Percentiles rank a stretch among this genome's conserved stretches.
Conservation (phyloP, 2,888 invertebrate species). For the Polietes domitor region DNA sequence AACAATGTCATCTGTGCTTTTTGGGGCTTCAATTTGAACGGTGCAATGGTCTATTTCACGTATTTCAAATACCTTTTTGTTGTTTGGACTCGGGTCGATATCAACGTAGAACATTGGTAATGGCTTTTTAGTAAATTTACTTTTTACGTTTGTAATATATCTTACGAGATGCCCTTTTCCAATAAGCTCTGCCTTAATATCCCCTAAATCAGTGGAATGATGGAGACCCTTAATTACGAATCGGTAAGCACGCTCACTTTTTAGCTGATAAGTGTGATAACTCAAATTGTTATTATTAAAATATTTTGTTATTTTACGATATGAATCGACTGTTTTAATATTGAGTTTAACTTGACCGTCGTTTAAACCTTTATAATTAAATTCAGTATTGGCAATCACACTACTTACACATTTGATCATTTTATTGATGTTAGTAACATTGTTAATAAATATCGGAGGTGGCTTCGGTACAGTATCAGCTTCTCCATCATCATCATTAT, state of each 20-base stretch:
- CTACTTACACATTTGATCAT: neutral
- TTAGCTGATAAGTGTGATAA: slow-evolving; percentile 44
- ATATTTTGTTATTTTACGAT: slow-evolving; percentile 32
- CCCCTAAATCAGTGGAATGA: neutral
- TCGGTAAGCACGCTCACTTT: slow-evolving; percentile 28
- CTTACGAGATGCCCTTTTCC: slow-evolving; percentile 42
- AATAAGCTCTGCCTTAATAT: slow-evolving; percentile 16
- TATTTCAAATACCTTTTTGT: slow-evolving; percentile 44
- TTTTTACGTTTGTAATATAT: slow-evolving; percentile 32
- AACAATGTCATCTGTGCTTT: slow-evolving; percentile 2
- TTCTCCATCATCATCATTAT: too few species aligned
- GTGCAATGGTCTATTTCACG: slow-evolving; percentile 42
- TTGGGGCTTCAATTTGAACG: slow-evolving; percentile 52
- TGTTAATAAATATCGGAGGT: neutral
- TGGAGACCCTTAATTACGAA: slow-evolving; percentile 35
- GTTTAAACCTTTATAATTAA: neutral
- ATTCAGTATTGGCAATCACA: neutral
- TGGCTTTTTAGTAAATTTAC: slow-evolving; percentile 42
- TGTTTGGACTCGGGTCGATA: slow-evolving; percentile 43
- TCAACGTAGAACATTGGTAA: slow-evolving; percentile 33
- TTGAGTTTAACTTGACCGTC: slow-evolving; percentile 30
- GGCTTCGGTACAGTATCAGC: neutral
- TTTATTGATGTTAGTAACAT: neutral
- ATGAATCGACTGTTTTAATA: slow-evolving; percentile 36
- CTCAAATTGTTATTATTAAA: slow-evolving; percentile 34